These are phyloP conservation scores for Drosophila neutralis DNA, from an alignment of 2,888 invertebrate species.

Conservation along the genomic window DNA sequence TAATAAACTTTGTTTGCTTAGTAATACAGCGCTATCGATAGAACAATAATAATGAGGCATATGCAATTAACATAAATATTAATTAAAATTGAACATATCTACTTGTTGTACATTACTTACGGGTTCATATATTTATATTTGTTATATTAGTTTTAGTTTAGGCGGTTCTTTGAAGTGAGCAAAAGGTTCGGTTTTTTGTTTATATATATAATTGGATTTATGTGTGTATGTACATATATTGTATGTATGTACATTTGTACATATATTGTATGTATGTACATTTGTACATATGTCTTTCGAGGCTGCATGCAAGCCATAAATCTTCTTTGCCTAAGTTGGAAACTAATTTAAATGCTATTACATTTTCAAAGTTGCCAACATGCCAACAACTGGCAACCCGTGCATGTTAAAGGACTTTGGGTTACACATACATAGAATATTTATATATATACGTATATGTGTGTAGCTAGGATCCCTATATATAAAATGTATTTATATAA, in stretches of 20 bases:
- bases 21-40: slow-evolving; percentile 43
- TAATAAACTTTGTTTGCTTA: slow-evolving; percentile 65
- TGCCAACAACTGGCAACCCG: slow-evolving; percentile 42
- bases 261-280: background rate
- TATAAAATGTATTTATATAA: slow-evolving; percentile 4
- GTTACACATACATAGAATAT: background rate
- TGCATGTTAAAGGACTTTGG: slow-evolving; percentile 58
- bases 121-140: slow-evolving; percentile 6
- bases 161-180: slow-evolving; percentile 55
- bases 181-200: slow-evolving; percentile 7
- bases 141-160: slow-evolving; percentile 6
- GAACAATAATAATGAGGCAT: slow-evolving; percentile 61
- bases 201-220: background rate
- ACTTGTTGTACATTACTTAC: slow-evolving; percentile 11
- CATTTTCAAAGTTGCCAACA: slow-evolving; percentile 71
- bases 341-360: slow-evolving; percentile 70
- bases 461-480: slow-evolving; percentile 24
- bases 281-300: slow-evolving; percentile 6
- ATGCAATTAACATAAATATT: slow-evolving; percentile 60
- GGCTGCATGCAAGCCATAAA: slow-evolving; percentile 33
- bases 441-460: background rate
- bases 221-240: background rate
- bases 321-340: slow-evolving; percentile 41
- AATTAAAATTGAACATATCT: slow-evolving; percentile 32
- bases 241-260: background rate